Evolutionary conservation across 1,140 invertebrate genomes (phyloP), one percentile per base, ranked within the genome.

Genomic region (Archegozetes longisetosus): DNA sequence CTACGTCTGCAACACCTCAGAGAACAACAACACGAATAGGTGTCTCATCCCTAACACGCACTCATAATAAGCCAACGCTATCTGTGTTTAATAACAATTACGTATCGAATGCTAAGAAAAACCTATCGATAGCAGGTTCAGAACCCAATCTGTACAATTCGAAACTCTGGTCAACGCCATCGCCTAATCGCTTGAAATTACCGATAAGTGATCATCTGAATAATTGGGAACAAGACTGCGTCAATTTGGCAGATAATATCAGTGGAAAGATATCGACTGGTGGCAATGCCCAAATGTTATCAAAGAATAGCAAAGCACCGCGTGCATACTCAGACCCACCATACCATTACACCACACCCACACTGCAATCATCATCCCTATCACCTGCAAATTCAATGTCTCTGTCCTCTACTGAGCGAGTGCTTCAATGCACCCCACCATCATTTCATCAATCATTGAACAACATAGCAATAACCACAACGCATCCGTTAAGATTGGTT

Each of bases 21-120:
- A 40, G 57, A 58, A 58, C 46, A 20, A 47, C 46, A 1, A 58
- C 49, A 47, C 17, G 48, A 20, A 58, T 58, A 1, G 57, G 57
- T 32, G 57, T 58, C 6, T 51, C 48, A n/a, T 58, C 57, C 14
- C 32, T 58, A 14, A 50, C n/a, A n/a, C 57, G 57, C 3, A 25
- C 57, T 13, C 24, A 50, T 23, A 46, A 9, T 20, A 20, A 53
- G 49, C 46, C 46, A 40, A 58, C 27, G n/a, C 2, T 6, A 2
- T 13, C 40, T 6, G 32, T 40, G 32, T 40, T 17, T 2, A 55
- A 14, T 28, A 14, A 20, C 27, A 17, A 20, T 14, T 49, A 26
- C 20, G 12, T 2, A 3, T 6, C 26, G 27, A n/a, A 2, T 53
- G 27, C 27, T 20, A 17, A 2, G 14, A 55, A 4, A 47, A 13